Evolutionary conservation across 2,113 vertebrate species (phyloP).

Genomic region (Fulmarus glacialis): DNA sequence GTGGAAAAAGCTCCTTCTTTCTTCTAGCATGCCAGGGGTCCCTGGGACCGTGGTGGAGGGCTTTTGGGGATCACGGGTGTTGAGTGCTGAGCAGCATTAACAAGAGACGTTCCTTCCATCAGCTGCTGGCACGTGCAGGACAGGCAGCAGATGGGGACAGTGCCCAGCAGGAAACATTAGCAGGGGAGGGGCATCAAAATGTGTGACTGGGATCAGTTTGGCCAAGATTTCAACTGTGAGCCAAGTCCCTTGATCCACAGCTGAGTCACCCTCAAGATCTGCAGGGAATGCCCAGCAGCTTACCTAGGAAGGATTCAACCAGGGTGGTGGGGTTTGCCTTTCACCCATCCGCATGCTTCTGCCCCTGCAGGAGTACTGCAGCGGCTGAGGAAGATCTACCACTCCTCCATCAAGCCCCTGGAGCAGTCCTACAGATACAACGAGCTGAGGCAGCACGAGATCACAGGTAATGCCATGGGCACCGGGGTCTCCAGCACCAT

Average conservation of each 20-base stretch:
- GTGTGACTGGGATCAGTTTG: background rate
- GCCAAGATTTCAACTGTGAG: background rate
- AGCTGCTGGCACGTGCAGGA: background rate
- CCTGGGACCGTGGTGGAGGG: background rate
- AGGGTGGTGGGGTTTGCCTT: background rate
- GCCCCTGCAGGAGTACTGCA: constrained; percentile 78
- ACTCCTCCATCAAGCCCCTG: constrained; percentile 93
- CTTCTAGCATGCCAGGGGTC: background rate
- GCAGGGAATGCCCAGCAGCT: background rate
- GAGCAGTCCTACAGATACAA: constrained; percentile 98
- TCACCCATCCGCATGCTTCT: background rate
- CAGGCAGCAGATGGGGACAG: background rate
- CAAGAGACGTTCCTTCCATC: background rate
- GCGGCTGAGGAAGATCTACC: constrained; percentile 93
- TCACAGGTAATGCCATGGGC: constrained; percentile 83
- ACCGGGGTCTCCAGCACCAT: background rate
- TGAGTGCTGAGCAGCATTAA: background rate
- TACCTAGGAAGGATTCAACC: background rate
- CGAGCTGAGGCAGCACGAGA: constrained; percentile 94
- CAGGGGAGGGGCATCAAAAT: background rate
- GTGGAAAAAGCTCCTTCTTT: background rate
- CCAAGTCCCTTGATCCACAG: background rate
- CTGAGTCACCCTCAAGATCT: background rate
- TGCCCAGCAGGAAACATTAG: background rate
- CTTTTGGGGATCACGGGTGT: background rate